Evolutionary conservation across 2,113 vertebrate species (phyloP).

Genomic region (Glaucidium brasilianum): DNA sequence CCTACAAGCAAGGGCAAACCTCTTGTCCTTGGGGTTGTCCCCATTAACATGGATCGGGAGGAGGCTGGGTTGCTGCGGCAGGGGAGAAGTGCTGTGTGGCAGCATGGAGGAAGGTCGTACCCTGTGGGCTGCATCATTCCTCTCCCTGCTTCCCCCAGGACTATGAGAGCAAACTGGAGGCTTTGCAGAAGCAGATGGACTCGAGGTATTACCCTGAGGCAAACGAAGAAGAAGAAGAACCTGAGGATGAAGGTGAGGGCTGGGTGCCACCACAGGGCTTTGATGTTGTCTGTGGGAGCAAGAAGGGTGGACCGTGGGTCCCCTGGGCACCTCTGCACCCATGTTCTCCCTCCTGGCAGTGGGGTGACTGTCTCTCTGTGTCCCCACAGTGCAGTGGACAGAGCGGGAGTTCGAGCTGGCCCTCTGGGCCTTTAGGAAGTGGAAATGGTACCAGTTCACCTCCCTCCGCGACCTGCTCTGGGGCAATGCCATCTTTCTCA

Average conservation of each 20-base stretch:
- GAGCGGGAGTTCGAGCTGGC: slow-evolving; percentile 89
- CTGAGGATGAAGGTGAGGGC: slow-evolving; percentile 89
- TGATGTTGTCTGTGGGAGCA: not conserved
- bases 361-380: not conserved
- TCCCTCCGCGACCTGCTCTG: slow-evolving; percentile 93
- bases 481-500: slow-evolving; percentile 97
- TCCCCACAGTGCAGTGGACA: slow-evolving; percentile 87
- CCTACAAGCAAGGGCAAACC: not conserved
- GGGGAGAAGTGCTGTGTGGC: not conserved
- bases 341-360: not conserved
- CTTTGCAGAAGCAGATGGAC: slow-evolving; percentile 95
- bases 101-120: not conserved
- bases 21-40: not conserved
- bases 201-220: slow-evolving; percentile 87
- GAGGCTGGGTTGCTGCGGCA: not conserved
- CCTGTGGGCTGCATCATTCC: not conserved
- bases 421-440: slow-evolving; percentile 93
- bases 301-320: not conserved
- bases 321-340: accelerated
- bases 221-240: slow-evolving; percentile 91
- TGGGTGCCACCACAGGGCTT: not conserved
- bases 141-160: slow-evolving; percentile 74
- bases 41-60: not conserved
- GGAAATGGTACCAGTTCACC: slow-evolving; percentile 97
- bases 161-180: slow-evolving; percentile 96